Percentiles rank a stretch among this genome's conserved stretches.
These are phyloP conservation scores for Chalcis sispes DNA, from an alignment of 2,888 invertebrate species.

Conservation along the genomic window DNA sequence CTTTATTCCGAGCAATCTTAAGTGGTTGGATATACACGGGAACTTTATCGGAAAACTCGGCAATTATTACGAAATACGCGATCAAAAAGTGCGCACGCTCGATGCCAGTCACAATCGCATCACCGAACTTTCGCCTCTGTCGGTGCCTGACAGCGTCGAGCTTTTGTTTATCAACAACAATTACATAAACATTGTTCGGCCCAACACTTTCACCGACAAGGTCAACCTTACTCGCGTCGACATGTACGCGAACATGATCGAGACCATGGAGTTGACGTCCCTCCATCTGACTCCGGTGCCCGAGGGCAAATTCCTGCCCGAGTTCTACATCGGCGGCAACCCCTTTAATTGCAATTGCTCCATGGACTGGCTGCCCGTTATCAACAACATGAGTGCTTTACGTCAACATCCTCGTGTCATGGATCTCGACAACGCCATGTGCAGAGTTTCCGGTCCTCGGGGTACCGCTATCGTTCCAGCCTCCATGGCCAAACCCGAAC, in stretches of 20 bases:
- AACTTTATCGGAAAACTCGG: slow-evolving; percentile 92
- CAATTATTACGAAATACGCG: slow-evolving; percentile 89
- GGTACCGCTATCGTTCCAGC: slow-evolving; percentile 88
- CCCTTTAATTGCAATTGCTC: slow-evolving; percentile 96
- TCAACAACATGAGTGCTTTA: slow-evolving; percentile 89
- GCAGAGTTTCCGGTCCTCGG: slow-evolving; percentile 89
- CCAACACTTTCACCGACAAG: slow-evolving; percentile 92
- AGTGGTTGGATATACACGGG: slow-evolving; percentile 93
- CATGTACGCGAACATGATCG: slow-evolving; percentile 91
- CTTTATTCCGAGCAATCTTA: slow-evolving; percentile 91
- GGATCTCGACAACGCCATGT: slow-evolving; percentile 92
- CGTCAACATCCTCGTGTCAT: slow-evolving; percentile 91
- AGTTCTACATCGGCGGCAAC: slow-evolving; percentile 94
- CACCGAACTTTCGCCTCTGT: slow-evolving; percentile 87
- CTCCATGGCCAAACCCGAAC: slow-evolving; percentile 85
- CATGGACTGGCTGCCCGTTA: slow-evolving; percentile 95
- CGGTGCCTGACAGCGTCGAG: slow-evolving; percentile 92
- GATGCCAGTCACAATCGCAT: slow-evolving; percentile 94
- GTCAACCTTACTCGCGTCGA: slow-evolving; percentile 90
- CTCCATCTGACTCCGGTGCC: slow-evolving; percentile 86
- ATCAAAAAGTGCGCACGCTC: slow-evolving; percentile 84
- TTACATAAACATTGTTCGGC: slow-evolving; percentile 86
- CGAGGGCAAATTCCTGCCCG: slow-evolving; percentile 85
- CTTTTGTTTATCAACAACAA: slow-evolving; percentile 93
- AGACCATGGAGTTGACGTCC: slow-evolving; percentile 88